These are phyloP conservation scores for Scolopax mira DNA, from an alignment of 2,113 vertebrate species.

Conservation along the genomic window DNA sequence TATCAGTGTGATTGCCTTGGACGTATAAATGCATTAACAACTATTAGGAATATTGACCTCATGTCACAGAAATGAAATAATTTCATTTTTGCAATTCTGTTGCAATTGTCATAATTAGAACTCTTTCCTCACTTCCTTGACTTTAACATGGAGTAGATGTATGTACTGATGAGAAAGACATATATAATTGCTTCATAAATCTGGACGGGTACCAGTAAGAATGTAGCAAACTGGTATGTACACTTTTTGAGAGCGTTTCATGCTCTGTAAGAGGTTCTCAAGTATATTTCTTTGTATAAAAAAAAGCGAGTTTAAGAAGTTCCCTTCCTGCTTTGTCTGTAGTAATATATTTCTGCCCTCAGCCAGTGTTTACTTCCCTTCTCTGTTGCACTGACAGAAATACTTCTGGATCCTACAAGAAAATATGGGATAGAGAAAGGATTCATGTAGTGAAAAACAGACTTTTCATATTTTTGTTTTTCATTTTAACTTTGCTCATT, in stretches of 20 bases:
- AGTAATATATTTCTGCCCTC: neutral
- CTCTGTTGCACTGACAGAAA: neutral
- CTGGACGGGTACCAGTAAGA: neutral
- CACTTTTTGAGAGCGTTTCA: neutral
- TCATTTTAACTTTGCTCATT: neutral
- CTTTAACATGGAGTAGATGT: neutral
- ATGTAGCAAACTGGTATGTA: neutral
- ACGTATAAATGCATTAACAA: slow-evolving; percentile 24
- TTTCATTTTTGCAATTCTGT: slow-evolving; percentile 4
- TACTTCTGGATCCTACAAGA: neutral
- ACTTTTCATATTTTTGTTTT: neutral
- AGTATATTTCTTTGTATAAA: neutral
- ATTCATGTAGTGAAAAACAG: neutral
- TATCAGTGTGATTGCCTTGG: neutral
- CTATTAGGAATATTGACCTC: slow-evolving; percentile 41
- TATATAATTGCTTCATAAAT: neutral
- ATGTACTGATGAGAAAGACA: neutral
- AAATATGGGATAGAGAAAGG: neutral
- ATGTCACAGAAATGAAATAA: neutral
- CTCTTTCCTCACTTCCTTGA: neutral
- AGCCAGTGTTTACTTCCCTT: neutral
- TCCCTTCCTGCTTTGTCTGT: neutral
- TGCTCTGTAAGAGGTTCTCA: accelerated
- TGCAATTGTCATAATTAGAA: slow-evolving; percentile 16
- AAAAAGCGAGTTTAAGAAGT: neutral